Evolutionary conservation across 53 echinoderm and acorn worm genomes (phyloP).

Genomic region (Temnopleurus reevesii): DNA sequence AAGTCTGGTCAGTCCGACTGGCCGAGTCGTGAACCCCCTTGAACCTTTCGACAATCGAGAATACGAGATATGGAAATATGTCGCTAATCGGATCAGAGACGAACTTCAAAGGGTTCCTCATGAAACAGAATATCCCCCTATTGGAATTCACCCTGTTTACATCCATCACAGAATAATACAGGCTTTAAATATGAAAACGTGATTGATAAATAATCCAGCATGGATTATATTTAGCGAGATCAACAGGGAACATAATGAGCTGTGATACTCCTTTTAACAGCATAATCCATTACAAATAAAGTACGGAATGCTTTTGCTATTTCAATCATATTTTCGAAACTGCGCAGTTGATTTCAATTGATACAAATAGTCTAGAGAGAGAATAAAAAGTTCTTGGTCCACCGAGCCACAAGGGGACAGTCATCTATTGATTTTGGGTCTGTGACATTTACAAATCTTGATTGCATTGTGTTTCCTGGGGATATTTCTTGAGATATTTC

Average conservation of each 20-base stretch:
- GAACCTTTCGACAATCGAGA: constrained; percentile 11
- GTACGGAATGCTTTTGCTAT: neutral
- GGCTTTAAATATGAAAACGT: neutral
- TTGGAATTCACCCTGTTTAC: neutral
- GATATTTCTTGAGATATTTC: neutral
- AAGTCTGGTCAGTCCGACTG: constrained; percentile 5
- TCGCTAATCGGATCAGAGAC: neutral
- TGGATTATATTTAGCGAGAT: neutral
- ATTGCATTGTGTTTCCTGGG: neutral
- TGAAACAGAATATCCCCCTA: neutral
- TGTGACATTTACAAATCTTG: constrained; percentile 5
- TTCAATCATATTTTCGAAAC: neutral
- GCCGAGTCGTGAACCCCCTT: constrained; percentile 34
- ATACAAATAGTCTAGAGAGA: constrained; percentile 27
- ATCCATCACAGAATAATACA: neutral
- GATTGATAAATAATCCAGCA: neutral
- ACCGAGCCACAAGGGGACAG: neutral
- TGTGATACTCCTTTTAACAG: neutral
- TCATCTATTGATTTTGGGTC: neutral
- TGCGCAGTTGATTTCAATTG: neutral
- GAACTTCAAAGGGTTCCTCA: constrained; percentile 16
- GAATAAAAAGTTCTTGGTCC: neutral
- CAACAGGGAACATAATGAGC: neutral
- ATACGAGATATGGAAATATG: constrained; percentile 20
- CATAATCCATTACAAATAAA: neutral